Evolutionary conservation across 2,797 vertebrate species (phyloP).

Genomic region (Tauraco hartlaubi): DNA sequence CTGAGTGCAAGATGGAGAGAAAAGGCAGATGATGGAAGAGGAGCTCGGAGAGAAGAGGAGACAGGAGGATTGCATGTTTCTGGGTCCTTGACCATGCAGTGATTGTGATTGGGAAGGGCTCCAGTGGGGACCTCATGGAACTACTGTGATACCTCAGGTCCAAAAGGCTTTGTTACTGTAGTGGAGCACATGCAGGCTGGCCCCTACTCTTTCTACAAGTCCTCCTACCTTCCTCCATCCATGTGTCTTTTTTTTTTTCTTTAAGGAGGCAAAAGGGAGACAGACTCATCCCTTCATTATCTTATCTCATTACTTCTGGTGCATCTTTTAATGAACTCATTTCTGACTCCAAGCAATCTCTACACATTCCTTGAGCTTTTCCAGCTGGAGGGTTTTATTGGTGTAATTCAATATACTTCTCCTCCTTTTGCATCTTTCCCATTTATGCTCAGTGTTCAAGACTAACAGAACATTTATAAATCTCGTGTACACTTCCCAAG

Average conservation of each 20-base stretch:
- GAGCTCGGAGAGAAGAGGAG: background rate
- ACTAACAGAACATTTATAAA: background rate
- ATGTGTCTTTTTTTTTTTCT: background rate
- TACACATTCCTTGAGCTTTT: slow-evolving; percentile 9
- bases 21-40: background rate
- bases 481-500: background rate
- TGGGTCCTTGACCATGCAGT: background rate
- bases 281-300: background rate
- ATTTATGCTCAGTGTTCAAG: background rate
- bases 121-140: background rate
- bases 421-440: background rate
- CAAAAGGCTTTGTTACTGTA: background rate
- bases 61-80: background rate
- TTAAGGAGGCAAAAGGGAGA: background rate
- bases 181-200: background rate
- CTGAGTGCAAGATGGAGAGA: background rate
- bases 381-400: background rate
- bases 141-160: background rate
- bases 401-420: background rate
- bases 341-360: background rate
- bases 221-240: background rate
- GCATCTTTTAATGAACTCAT: background rate
- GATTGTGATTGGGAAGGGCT: background rate
- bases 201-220: background rate
- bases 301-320: background rate